Evolutionary conservation across 1,140 invertebrate genomes (phyloP).

Genomic region (Plectus sambesii): DNA sequence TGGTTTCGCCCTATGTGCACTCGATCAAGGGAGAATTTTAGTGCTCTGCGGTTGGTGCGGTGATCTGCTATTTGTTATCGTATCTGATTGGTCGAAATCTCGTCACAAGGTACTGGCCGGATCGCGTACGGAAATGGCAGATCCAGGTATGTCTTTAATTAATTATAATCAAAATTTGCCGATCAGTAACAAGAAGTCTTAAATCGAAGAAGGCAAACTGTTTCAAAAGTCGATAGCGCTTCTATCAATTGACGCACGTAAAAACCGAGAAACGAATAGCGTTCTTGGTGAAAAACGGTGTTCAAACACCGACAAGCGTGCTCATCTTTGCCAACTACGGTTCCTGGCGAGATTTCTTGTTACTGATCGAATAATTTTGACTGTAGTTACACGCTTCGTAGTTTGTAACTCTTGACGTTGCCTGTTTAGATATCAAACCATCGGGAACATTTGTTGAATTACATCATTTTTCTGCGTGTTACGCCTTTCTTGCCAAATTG

Average conservation of each 20-base stretch:
- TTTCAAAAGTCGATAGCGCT: no score
- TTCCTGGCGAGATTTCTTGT: no score
- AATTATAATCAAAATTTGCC: no score
- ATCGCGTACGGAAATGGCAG: constrained; percentile 71
- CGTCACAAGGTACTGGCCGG: constrained; percentile 75
- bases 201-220: no score
- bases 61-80: constrained; percentile 84
- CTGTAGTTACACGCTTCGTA: constrained; percentile 15
- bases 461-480: constrained; percentile 90
- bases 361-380: no score
- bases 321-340: no score
- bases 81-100: constrained; percentile 71
- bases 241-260: no score
- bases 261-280: no score
- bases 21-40: constrained; percentile 8
- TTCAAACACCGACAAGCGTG: no score
- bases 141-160: constrained; percentile 55
- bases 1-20: background rate
- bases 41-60: constrained; percentile 88
- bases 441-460: constrained; percentile 76
- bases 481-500: constrained; percentile 97
- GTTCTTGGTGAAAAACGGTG: no score
- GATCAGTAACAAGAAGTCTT: no score
- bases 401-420: constrained; percentile 15
- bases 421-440: constrained; percentile 62